phyloP scores from a whole-genome alignment of 1,140 invertebrate species.

The Asobara japonica region DNA sequence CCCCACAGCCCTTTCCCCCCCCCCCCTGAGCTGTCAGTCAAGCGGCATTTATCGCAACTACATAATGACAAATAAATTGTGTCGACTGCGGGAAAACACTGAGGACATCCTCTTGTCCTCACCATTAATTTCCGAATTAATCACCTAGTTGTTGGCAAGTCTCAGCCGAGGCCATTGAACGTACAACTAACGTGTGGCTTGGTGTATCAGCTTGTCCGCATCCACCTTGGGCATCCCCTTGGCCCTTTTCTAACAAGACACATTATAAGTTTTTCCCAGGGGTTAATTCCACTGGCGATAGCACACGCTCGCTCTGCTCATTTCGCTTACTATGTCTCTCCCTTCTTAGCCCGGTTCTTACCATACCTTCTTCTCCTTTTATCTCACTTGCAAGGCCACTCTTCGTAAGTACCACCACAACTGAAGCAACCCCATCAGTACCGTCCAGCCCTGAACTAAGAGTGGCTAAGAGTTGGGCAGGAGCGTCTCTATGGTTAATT shows the following conservation, averaged over 20 bases:
- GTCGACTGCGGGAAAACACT: background rate
- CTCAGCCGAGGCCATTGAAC: constrained; percentile 19
- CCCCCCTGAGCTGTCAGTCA: background rate
- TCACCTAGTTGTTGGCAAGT: background rate
- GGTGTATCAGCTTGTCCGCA: constrained; percentile 33
- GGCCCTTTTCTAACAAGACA: constrained; percentile 49
- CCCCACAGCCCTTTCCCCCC: background rate
- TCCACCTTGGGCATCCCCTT: background rate
- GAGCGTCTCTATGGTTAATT: constrained; percentile 66
- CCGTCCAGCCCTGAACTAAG: constrained; percentile 37
- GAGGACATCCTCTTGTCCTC: background rate
- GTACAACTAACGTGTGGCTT: constrained; percentile 9
- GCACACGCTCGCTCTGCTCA: constrained; percentile 30
- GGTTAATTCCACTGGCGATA: constrained; percentile 54
- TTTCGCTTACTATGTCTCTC: constrained; percentile 8
- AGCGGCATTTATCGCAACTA: background rate
- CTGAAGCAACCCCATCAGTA: constrained; percentile 3
- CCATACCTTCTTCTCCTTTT: background rate
- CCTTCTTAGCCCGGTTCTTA: background rate
- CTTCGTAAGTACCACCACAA: constrained; percentile 9
- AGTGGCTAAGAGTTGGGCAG: constrained; percentile 60
- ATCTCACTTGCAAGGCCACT: background rate
- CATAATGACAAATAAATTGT: background rate
- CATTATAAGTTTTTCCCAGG: constrained; percentile 57
- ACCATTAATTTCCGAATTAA: constrained; percentile 13